Evolutionary conservation across 2,888 invertebrate genomes (phyloP).

Genomic region (Ormyrus rosae): DNA sequence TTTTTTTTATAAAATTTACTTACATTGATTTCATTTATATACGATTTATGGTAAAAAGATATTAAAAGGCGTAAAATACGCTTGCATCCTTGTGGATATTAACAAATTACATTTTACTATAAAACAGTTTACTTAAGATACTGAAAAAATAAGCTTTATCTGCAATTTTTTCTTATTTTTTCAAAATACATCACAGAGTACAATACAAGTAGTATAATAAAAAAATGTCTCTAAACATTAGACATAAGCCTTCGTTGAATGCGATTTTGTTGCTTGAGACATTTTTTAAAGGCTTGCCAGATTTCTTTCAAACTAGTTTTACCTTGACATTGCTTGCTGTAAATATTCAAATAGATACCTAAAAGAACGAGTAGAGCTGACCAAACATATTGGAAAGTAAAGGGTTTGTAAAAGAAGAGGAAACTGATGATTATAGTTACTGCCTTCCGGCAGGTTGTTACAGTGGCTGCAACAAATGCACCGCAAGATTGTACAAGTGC

Average conservation of each 20-base stretch:
- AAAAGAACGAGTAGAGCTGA: constrained; percentile 91
- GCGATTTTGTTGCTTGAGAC: constrained; percentile 64
- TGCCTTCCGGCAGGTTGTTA: constrained; percentile 93
- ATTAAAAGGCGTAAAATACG: not conserved
- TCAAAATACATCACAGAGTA: too few relatives aligned
- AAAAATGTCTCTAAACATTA: constrained; percentile 48
- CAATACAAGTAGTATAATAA: not conserved
- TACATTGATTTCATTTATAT: too few relatives aligned
- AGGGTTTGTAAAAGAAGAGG: constrained; percentile 94
- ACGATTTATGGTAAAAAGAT: too few relatives aligned
- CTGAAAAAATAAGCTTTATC: too few relatives aligned
- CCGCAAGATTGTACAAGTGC: constrained; percentile 92
- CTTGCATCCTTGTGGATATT: not conserved
- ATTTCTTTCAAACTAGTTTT: constrained; percentile 55
- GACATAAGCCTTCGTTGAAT: constrained; percentile 65
- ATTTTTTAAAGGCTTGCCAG: constrained; percentile 60
- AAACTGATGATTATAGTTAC: constrained; percentile 95
- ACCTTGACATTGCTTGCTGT: constrained; percentile 80
- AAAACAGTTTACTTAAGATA: too few relatives aligned
- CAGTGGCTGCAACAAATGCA: constrained; percentile 94
- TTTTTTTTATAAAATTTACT: too few relatives aligned
- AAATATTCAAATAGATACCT: constrained; percentile 96
- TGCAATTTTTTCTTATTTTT: too few relatives aligned
- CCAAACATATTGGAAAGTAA: constrained; percentile 93
- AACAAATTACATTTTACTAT: too few relatives aligned